Conservation (phyloP, 2,888 invertebrate species). For the Caenorhabditis zanzibari region DNA sequence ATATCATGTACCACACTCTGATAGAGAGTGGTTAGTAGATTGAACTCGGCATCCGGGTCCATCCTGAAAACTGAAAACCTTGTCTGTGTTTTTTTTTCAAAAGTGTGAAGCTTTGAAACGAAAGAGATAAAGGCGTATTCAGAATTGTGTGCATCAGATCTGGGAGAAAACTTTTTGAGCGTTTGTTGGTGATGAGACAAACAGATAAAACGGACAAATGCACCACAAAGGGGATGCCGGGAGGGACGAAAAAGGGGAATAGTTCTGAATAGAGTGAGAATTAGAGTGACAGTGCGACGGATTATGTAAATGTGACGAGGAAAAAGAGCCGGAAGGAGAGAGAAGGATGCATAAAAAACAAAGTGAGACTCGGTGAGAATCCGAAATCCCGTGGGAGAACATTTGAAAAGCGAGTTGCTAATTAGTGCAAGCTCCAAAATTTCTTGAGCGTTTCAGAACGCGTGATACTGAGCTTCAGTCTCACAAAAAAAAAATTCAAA, state of each 20-base stretch:
- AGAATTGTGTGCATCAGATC: constrained; percentile 24
- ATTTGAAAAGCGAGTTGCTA: constrained; percentile 10
- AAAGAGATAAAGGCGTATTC: not conserved
- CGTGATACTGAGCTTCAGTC: no score
- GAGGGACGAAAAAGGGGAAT: constrained; percentile 8
- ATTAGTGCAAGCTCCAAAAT: not conserved
- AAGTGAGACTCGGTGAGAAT: not conserved
- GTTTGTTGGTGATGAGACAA: constrained; percentile 53
- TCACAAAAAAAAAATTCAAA: no score
- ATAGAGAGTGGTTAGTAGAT: constrained; percentile 93
- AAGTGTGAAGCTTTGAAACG: not conserved
- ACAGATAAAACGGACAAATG: constrained; percentile 59
- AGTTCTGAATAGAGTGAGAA: constrained; percentile 36
- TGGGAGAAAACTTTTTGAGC: constrained; percentile 34
- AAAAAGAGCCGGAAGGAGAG: constrained; percentile 13
- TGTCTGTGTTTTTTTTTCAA: not conserved
- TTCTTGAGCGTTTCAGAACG: not conserved
- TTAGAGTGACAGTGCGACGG: constrained; percentile 30
- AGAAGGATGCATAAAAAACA: constrained; percentile 28
- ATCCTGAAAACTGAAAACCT: constrained; percentile 48
- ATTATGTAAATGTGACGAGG: constrained; percentile 60
- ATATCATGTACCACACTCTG: constrained; percentile 96
- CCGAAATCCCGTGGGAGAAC: constrained; percentile 21
- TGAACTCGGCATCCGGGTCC: constrained; percentile 79
- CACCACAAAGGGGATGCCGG: constrained; percentile 32